Evolutionary conservation across 2,113 vertebrate species (phyloP).

Genomic region (Mixornis gularis): DNA sequence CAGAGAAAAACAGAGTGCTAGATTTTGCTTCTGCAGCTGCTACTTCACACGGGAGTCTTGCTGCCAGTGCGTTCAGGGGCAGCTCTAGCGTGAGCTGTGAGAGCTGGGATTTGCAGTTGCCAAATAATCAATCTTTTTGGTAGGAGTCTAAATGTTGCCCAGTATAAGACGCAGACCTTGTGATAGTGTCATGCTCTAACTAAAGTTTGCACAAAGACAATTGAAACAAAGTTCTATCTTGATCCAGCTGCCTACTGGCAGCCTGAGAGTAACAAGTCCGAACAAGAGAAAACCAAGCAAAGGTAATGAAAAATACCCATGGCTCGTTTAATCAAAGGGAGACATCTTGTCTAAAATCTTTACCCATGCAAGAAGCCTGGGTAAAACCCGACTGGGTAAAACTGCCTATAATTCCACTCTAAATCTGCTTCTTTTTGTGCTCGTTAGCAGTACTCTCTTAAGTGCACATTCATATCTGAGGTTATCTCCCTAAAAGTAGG

Average conservation of each 20-base stretch:
- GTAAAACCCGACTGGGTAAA: not conserved
- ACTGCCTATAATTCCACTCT: not conserved
- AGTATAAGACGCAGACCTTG: fast-evolving
- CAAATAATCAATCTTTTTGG: not conserved
- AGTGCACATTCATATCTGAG: fast-evolving
- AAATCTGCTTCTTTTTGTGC: not conserved
- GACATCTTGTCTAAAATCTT: not conserved
- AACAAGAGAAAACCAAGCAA: not conserved
- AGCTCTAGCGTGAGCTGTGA: not conserved
- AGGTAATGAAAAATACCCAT: not conserved
- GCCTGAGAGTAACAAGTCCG: not conserved
- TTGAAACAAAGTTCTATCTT: not conserved
- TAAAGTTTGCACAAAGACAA: not conserved
- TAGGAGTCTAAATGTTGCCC: not conserved
- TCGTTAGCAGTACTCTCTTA: not conserved
- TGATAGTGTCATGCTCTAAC: not conserved
- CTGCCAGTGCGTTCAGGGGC: not conserved
- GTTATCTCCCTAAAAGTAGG: not conserved
- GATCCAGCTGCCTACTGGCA: not conserved
- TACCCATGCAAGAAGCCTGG: not conserved
- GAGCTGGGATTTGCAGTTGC: not conserved
- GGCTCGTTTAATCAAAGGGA: not conserved
- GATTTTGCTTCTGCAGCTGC: not conserved
- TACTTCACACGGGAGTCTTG: not conserved
- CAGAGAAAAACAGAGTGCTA: not conserved